A percentile compares a stretch with the other conserved stretches of the same genome.
Conservation (phyloP, 2,113 vertebrate species). For the Nettapus auritus region DNA sequence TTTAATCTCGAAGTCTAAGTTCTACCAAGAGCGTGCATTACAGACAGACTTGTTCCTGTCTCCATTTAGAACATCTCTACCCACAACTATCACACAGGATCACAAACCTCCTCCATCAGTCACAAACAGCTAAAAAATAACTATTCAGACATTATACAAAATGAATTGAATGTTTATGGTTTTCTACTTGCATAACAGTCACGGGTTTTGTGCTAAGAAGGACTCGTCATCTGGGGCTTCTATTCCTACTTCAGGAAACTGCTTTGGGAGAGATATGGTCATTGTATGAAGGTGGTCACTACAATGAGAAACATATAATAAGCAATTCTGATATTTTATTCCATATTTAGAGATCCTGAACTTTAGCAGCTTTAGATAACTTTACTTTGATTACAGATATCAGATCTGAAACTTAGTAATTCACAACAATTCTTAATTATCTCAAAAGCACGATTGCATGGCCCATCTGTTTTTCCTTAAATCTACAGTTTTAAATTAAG, state of each 20-base stretch:
- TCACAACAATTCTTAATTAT: not conserved
- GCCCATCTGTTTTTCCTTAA: not conserved
- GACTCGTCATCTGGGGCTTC: not conserved
- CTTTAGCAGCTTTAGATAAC: not conserved
- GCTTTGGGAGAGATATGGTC: not conserved
- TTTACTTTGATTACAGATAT: not conserved
- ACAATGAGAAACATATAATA: not conserved
- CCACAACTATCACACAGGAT: not conserved
- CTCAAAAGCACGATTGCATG: fast-evolving
- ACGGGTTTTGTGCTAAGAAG: not conserved
- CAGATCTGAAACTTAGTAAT: not conserved
- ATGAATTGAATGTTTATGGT: not conserved
- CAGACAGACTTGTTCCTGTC: not conserved
- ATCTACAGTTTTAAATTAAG: not conserved
- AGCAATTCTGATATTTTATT: not conserved
- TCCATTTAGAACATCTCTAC: not conserved
- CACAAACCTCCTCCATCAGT: not conserved
- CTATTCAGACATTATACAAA: not conserved
- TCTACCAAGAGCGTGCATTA: not conserved
- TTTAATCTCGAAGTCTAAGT: not conserved
- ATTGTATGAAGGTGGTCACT: not conserved
- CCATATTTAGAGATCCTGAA: not conserved
- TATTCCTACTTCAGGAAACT: not conserved
- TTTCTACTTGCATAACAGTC: not conserved
- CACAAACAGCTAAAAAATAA: not conserved